Base-by-base conservation (phyloP, 2,113 vertebrate genomes). In the Romanogobio albipinnatus region DNA sequence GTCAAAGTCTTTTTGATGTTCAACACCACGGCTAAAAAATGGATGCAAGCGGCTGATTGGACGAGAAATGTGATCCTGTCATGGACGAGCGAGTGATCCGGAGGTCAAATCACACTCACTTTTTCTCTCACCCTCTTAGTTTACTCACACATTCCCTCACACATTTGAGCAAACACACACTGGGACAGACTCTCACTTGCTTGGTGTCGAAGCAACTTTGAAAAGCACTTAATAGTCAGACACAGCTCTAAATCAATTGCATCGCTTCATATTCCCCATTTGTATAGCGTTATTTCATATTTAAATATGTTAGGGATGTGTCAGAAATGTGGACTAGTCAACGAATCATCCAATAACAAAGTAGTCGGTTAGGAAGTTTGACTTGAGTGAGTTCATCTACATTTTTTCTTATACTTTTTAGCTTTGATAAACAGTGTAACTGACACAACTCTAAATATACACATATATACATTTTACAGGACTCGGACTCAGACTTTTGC, bases 111-210 rank as follows among this genome's bases (percentile, higher is more conserved):
- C 43, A 26, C 61, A 66, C 45, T 68, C 22, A 43, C 56, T 79
- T 61, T 79, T 56, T 45, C 61, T 81, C 79, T 81, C 79, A 19
- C 43, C 43, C 43, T 81, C 61, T 81, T 81, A 1, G 24, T 81
- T 81, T 81, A 73, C 75, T 74, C 86, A 75, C 51, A 82, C 68
- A 82, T 49, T 49, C 61, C 24, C 68, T 62, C 58, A 33, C 82
- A 68, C 75, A 62, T 39, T 74, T 11, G n/a, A 22, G 47, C 22
- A 86, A 43, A 86, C 75, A 84, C 85, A 73, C 49, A 51, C 49
- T 76, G 17, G 58, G 78, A 58, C 76, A 68, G 68, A 87, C 45
- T 76, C 19, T 43, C 47, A 39, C 66, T 71, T 58, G 22, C 62
- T 70, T 66, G 11, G 13, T 26, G 64, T 1, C 11, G 45, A 22